Percentiles rank a stretch among this genome's conserved stretches.
Conservation (phyloP, 2,797 vertebrate genomes). For the Hylomyscus alleni region DNA sequence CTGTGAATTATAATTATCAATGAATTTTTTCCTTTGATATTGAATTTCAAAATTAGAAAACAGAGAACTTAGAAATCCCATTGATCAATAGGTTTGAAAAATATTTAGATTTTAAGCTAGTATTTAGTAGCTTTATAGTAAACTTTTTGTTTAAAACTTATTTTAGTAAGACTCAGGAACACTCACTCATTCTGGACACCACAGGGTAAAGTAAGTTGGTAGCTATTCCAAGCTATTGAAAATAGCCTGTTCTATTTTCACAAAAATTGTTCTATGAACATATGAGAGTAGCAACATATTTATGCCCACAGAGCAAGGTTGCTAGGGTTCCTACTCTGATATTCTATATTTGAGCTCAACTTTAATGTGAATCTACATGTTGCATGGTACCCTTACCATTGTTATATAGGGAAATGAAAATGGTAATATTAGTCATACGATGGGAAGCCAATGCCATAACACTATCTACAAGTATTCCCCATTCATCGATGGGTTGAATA, state of each 20-base stretch:
- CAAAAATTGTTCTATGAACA: background rate
- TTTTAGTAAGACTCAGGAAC: background rate
- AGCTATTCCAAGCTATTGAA: background rate
- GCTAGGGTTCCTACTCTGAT: too few relatives aligned
- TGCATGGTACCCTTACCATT: background rate
- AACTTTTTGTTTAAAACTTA: background rate
- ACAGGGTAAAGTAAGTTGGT: background rate
- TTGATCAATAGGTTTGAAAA: background rate
- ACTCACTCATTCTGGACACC: background rate
- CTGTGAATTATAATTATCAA: background rate
- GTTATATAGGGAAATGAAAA: background rate
- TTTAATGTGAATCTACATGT: background rate
- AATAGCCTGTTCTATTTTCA: background rate
- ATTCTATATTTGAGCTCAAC: background rate
- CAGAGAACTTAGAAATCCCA: background rate
- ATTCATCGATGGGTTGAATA: background rate
- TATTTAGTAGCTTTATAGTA: background rate
- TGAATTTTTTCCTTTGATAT: background rate
- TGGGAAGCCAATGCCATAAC: background rate
- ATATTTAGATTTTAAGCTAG: background rate
- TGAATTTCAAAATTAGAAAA: background rate
- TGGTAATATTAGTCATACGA: background rate
- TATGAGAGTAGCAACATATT: background rate
- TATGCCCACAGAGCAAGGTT: background rate
- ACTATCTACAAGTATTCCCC: background rate